These are phyloP conservation scores for Fragum sueziense DNA, from an alignment of 2,888 invertebrate species.

Conservation along the genomic window DNA sequence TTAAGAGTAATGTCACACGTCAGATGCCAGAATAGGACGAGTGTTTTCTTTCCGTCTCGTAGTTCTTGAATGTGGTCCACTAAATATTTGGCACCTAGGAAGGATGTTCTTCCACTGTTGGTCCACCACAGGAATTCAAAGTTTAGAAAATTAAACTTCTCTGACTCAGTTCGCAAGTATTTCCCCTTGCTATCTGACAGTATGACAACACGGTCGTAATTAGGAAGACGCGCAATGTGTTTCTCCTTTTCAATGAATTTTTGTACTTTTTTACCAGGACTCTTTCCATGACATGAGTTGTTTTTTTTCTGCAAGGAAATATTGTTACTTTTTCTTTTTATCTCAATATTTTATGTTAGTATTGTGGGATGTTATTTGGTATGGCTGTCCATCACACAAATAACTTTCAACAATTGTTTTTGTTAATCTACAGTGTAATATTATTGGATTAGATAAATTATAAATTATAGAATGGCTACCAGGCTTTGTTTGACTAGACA, in stretches of 20 bases:
- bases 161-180: neutral
- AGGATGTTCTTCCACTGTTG: neutral
- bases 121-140: neutral
- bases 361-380: too few species aligned
- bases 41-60: neutral
- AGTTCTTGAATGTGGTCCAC: neutral
- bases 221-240: neutral
- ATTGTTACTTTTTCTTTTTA: too few species aligned
- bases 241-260: neutral
- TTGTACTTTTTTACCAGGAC: neutral
- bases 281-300: too few species aligned
- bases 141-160: neutral
- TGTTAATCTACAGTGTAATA: too few species aligned
- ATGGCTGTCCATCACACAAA: too few species aligned
- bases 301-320: too few species aligned
- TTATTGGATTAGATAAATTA: too few species aligned
- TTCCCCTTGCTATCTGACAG: neutral
- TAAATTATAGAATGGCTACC: too few species aligned
- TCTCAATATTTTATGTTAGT: too few species aligned
- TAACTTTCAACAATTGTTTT: too few species aligned
- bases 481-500: too few species aligned
- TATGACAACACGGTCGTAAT: neutral
- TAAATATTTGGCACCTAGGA: neutral
- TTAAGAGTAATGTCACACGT: neutral
- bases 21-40: neutral